Evolutionary conservation across 2,113 vertebrate genomes (phyloP), one percentile per base, ranked within the genome.

Genomic region (Recurvirostra avosetta): DNA sequence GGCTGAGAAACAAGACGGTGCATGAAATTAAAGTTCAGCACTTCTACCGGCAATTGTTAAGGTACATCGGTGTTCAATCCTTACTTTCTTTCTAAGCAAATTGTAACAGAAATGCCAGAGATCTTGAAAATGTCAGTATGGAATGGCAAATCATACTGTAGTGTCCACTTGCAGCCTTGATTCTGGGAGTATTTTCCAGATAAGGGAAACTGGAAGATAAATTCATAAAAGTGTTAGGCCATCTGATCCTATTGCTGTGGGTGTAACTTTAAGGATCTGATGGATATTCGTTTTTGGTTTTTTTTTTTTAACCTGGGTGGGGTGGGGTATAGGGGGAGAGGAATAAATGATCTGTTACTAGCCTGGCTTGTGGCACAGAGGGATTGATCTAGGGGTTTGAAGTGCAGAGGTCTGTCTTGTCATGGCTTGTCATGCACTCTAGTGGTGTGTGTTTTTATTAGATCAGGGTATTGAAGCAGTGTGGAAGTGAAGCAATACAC

Each of bases 1-100:
- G 97, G 97, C 97, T 98, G 94, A 98, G 98, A 80, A 97, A 97
- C 50, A 97, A 97, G 92, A 98, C 97, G 0, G 67, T 97, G 12
- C 98, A 99, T 81, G 98, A 98, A 94, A 98, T 99, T 96, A 99
- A 98, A 97, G 99, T 99, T 52, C 98, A 99, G 55, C 98, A 98
- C 95, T 99, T 98, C 97, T 98, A 98, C 68, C 98, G 98, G 95
- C 98, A 97, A 68, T 97, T 99, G 89, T 92, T 99, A 22, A 98
- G 99, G 99, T 99, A 96, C 71, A 96, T 94, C 80, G 26, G 3
- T 1, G 3, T 91, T 88, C 77, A 66, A 14, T 61, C 45, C 9
- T n/a, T 59, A 9, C 55, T 81, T 78, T 55, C 15, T 45, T 61
- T 92, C 67, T 47, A 65, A 72, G 45, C 19, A 79, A 45, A 41